Evolutionary conservation across 2,113 vertebrate species (phyloP), one percentile per base, ranked within the genome.

Genomic region (Gymnorhina tibicen): DNA sequence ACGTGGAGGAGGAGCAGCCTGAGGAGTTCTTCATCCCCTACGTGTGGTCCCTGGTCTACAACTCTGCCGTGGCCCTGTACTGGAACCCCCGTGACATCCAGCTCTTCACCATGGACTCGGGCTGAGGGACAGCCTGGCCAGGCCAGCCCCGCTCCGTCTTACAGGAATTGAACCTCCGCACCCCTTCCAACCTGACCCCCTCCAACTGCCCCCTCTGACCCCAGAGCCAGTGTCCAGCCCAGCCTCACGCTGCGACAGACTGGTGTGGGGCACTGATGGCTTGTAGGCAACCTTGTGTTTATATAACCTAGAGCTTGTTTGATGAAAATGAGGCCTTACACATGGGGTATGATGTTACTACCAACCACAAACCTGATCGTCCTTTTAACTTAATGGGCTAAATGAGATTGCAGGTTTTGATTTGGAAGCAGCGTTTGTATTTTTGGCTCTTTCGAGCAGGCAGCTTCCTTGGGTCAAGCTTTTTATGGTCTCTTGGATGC

Each of bases 21-120:
- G 99, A 99, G 91, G 99, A 99, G 90, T 99, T 99, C 97, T 99
- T 99, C 97, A 98, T 99, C 97, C 99, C 99, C 1, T 99, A 99
- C 2, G 99, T 99, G 49, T 99, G 99, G 99, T 99, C 99, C 9
- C 97, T 99, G 94, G 99, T 99, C 60, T 99, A 99, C 97, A 99
- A 98, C 97, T 99, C 99, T 0, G 99, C 98, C 0, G 98, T 98
- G 4, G 99, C 99, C 41, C 98, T 99, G n/a, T 98, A 99, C 96
- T 99, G 99, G 99, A 98, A 97, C 97, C 98, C 99, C 0, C 99
- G 98, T 19, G 98, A 98, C 97, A 98, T 99, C 83, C 99, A 99
- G 98, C 98, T 99, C 82, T 99, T 99, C 97, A 98, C 99, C 7
- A 99, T 99, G 99, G 99, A 99, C 97, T 99, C 99, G 0, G 98